These are phyloP conservation scores for Liasis olivaceus DNA, from an alignment of 2,797 vertebrate species.

Conservation along the genomic window DNA sequence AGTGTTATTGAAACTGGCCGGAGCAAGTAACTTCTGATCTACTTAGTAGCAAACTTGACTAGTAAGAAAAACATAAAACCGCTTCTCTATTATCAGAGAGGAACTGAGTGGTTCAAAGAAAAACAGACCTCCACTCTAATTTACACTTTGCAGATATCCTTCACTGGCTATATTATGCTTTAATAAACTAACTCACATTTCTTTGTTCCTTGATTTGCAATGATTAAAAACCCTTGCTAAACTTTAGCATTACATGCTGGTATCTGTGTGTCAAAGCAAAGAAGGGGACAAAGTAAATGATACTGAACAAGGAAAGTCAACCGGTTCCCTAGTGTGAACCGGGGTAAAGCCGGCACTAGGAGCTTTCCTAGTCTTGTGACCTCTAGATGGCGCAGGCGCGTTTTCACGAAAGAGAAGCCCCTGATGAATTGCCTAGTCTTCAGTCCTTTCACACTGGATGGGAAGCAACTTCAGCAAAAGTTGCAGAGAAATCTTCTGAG, in stretches of 20 bases:
- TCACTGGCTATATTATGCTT: not conserved
- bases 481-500: slow-evolving; percentile 44
- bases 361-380: slow-evolving; percentile 40
- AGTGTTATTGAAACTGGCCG: not conserved
- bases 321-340: accelerated
- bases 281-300: not conserved
- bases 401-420: slow-evolving; percentile 45
- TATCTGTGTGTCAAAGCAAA: not conserved
- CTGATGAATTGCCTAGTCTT: slow-evolving; percentile 20
- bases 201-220: not conserved
- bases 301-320: not conserved
- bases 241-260: not conserved
- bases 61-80: not conserved
- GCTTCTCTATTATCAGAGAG: not conserved
- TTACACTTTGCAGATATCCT: too few species aligned
- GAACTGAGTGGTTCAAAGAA: not conserved
- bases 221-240: not conserved
- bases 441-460: slow-evolving; percentile 38
- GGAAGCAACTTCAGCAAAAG: slow-evolving; percentile 42
- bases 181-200: not conserved
- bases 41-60: not conserved
- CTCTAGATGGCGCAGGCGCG: slow-evolving; percentile 76
- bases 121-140: not conserved
- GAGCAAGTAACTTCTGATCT: not conserved
- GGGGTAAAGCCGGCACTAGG: not conserved